Evolutionary conservation across 2,888 invertebrate genomes (phyloP).

Genomic region (Tachina fera): DNA sequence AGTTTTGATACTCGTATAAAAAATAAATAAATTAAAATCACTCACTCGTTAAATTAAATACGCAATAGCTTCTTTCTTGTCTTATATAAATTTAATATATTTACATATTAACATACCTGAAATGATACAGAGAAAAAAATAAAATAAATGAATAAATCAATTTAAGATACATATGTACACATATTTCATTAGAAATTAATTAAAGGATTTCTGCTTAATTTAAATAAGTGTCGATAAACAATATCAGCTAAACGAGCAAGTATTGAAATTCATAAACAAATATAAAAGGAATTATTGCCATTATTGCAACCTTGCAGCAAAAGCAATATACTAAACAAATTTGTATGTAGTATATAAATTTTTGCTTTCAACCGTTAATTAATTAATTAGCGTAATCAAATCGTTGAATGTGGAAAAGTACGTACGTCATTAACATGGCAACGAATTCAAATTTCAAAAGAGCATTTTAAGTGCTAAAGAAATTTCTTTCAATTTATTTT

Average conservation of each 20-base stretch:
- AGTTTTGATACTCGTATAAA: not conserved
- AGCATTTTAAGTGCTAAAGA: not conserved
- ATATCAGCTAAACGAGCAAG: not conserved
- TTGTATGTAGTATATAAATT: not conserved
- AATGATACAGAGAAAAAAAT: slow-evolving; percentile 40
- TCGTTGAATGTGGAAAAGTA: slow-evolving; percentile 13
- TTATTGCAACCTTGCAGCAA: slow-evolving; percentile 42
- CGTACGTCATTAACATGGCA: slow-evolving; percentile 52
- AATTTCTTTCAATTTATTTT: not conserved
- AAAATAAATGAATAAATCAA: slow-evolving; percentile 27
- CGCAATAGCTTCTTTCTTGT: slow-evolving; percentile 31
- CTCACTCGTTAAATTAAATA: slow-evolving; percentile 52
- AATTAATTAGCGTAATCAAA: slow-evolving; percentile 65
- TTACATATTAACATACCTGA: slow-evolving; percentile 47
- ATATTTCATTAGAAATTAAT: slow-evolving; percentile 13
- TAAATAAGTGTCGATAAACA: slow-evolving; percentile 16
- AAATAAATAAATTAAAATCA: slow-evolving; percentile 53
- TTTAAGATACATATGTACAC: slow-evolving; percentile 22
- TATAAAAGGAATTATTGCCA: not conserved
- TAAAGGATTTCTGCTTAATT: slow-evolving; percentile 31
- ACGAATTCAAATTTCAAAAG: slow-evolving; percentile 11
- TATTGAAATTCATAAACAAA: slow-evolving; percentile 22
- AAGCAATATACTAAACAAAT: not conserved
- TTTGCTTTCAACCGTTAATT: slow-evolving; percentile 41
- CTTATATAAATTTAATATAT: slow-evolving; percentile 20